Percentiles rank a stretch among this genome's conserved stretches.
phyloP scores from a whole-genome alignment of 2,113 vertebrate species.

The Daboia siamensis region DNA sequence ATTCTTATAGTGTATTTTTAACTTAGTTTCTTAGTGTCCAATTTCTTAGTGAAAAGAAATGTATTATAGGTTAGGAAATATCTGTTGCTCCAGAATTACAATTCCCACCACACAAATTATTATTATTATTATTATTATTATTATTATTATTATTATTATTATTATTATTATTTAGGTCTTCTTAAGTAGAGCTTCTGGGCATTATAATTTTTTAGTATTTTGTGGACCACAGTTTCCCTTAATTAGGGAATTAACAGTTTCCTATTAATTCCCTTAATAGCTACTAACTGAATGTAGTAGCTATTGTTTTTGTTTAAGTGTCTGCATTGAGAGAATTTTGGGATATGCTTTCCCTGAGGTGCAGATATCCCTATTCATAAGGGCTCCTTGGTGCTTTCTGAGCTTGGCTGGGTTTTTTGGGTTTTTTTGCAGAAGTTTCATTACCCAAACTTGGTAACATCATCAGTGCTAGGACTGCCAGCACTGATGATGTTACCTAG shows the following conservation, averaged over 20 bases:
- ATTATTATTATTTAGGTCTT: not conserved
- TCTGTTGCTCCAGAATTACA: not conserved
- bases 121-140: too few species aligned
- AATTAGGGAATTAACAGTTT: too few species aligned
- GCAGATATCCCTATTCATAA: not conserved
- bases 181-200: not conserved
- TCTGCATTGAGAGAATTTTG: not conserved
- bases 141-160: too few species aligned
- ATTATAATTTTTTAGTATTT: not conserved
- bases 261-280: too few species aligned
- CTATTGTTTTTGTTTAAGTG: not conserved
- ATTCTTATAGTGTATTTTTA: not conserved
- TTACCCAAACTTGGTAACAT: too few species aligned
- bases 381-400: too few species aligned
- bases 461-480: too few species aligned
- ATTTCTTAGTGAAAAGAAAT: not conserved
- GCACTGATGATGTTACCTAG: too few species aligned
- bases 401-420: too few species aligned
- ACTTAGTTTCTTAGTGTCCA: not conserved
- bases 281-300: not conserved
- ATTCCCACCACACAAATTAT: not conserved
- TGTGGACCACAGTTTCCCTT: not conserved
- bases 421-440: too few species aligned
- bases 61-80: not conserved
- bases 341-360: not conserved